Evolutionary conservation across 2,888 invertebrate genomes (phyloP), one percentile per base, ranked within the genome.

Genomic region (Noctuana brunneofusca): DNA sequence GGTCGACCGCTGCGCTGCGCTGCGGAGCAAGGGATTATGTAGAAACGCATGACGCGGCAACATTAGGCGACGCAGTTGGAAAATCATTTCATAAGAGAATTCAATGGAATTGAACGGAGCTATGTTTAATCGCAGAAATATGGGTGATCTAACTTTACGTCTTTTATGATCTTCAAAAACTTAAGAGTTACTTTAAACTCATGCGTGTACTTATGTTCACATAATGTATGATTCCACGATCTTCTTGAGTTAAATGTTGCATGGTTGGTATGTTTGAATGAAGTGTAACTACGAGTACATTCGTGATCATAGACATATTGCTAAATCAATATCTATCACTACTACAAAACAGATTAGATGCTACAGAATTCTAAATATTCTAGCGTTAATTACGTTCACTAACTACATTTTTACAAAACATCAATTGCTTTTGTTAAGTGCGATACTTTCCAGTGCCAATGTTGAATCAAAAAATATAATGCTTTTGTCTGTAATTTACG

Each of bases 31-130:
- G 20, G 22, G 46, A 46, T 46, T 75, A 75, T 81, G 73, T 69
- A 82, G 84, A n/a, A 84, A 84, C 80, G 83, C 86, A 89, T 89
- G 89, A 89, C 84, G 79, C 78, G 74, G 87, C 88, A 81, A 81
- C 83, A 84, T 86, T 83, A 80, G 77, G 75, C 63, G 68, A 69
- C 65, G 48, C 20, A 18, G 20, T 11, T 8, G 38, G 46, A 20
- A 24, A 49, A 20, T 68, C 48, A 24, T 49, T 84, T 84, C 76
- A 81, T 81, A 79, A 76, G 79, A 79, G 83, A 58, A 32, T 58
- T 58, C 32, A 16, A 30, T 48, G 48, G 30, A 48, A 32, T 46
- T n/a, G 43, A 20, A 20, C 12, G 43, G 20, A 20, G 20, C 3
- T 0, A 46, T 11, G 20, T 11, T 38, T 14, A 38, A 38, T 14